Conservation (phyloP, 2,797 vertebrate species). For the Psittacula echo region DNA sequence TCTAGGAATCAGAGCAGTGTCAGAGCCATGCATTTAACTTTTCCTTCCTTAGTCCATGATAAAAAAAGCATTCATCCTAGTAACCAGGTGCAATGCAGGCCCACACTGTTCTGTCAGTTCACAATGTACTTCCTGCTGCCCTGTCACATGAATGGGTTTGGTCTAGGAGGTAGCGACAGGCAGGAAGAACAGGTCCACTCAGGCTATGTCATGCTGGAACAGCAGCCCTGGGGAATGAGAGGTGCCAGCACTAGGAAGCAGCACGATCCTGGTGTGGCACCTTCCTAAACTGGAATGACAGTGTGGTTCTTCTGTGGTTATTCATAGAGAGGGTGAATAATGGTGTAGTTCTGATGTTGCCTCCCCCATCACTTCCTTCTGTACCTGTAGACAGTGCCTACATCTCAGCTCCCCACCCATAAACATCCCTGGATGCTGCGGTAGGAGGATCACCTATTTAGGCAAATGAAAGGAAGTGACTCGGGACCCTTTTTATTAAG, state of each 20-base stretch:
- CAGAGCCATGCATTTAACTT: neutral
- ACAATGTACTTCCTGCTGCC: accelerated
- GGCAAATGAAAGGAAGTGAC: accelerated
- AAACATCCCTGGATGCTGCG: accelerated
- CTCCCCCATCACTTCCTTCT: neutral
- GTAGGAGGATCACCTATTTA: neutral
- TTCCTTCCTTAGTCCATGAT: accelerated
- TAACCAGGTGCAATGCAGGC: neutral
- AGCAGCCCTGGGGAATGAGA: neutral
- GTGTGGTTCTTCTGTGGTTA: accelerated
- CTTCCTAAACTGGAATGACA: neutral
- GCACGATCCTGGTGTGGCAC: neutral
- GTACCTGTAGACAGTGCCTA: accelerated
- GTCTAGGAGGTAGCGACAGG: neutral
- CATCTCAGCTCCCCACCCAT: neutral
- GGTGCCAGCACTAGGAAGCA: neutral
- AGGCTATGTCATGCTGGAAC: accelerated
- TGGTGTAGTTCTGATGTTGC: accelerated
- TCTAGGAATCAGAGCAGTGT: neutral
- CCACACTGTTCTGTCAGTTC: neutral
- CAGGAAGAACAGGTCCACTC: neutral
- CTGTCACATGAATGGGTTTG: neutral
- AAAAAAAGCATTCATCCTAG: neutral
- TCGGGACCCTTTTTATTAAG: neutral
- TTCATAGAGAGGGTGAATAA: neutral